These are phyloP conservation scores for Mohoua ochrocephala DNA, from an alignment of 2,113 vertebrate genomes.

Conservation along the genomic window DNA sequence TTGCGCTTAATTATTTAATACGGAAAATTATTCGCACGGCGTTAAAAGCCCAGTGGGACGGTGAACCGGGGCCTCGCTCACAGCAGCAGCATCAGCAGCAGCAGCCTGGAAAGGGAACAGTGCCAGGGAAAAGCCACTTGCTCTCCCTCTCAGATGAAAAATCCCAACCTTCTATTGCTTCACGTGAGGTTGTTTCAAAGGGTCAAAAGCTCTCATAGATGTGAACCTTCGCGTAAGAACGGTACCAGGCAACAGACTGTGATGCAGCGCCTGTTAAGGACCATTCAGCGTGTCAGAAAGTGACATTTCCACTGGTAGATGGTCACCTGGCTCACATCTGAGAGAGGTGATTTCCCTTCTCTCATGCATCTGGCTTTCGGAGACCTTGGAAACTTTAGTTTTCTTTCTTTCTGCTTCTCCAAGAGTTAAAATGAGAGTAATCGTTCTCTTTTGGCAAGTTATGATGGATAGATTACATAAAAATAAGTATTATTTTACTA, in stretches of 20 bases:
- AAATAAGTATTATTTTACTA: neutral
- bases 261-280: neutral
- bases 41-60: constrained; percentile 58
- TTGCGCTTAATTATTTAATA: constrained; percentile 71
- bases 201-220: neutral
- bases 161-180: neutral
- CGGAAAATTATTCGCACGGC: constrained; percentile 38
- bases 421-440: neutral
- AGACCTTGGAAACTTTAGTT: neutral
- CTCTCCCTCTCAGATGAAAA: neutral
- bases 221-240: rapidly evolving
- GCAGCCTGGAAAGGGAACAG: neutral
- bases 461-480: neutral
- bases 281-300: neutral
- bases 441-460: neutral
- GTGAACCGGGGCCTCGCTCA: constrained; percentile 22
- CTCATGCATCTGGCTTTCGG: neutral
- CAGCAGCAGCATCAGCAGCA: neutral
- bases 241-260: neutral
- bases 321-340: neutral
- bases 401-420: neutral
- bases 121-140: neutral
- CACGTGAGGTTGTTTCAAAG: neutral
- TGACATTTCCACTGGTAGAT: neutral
- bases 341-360: neutral